A percentile compares a stretch with the other conserved stretches of the same genome.
phyloP scores from a whole-genome alignment of 2,113 vertebrate genomes.

The Anoplopoma fimbria region DNA sequence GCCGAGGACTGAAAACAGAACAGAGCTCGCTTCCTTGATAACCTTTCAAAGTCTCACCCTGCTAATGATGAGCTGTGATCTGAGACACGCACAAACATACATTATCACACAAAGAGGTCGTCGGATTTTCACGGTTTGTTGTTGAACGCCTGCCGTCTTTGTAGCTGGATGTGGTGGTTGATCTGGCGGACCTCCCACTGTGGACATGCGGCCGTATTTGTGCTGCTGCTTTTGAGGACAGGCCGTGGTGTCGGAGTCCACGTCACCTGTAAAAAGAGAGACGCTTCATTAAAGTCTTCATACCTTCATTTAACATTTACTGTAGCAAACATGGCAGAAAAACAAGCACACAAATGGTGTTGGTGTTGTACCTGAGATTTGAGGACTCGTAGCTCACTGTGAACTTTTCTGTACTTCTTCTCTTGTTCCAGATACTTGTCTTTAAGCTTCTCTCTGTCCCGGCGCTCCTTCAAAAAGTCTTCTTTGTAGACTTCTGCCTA shows the following conservation, averaged over 20 bases:
- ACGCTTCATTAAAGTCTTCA: not conserved
- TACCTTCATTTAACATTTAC: not conserved
- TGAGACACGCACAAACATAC: not conserved
- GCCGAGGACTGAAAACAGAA: conserved; percentile 21
- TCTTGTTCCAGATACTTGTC: conserved; percentile 67
- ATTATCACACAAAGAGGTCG: not conserved
- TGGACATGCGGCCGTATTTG: not conserved
- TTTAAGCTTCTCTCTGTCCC: conserved; percentile 72
- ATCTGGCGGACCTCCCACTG: not conserved
- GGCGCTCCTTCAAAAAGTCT: conserved; percentile 75
- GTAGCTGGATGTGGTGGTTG: not conserved
- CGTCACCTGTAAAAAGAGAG: conserved; percentile 37
- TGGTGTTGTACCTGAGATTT: conserved; percentile 62
- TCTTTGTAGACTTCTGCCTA: conserved; percentile 79
- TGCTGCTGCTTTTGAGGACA: conserved; percentile 1
- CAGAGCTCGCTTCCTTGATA: conserved; percentile 72
- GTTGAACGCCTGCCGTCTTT: conserved; percentile 7
- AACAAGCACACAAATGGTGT: accelerated
- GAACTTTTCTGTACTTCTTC: conserved; percentile 66
- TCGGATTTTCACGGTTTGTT: not conserved
- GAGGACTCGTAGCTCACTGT: conserved; percentile 49
- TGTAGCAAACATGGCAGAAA: not conserved
- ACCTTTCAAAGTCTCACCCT: conserved; percentile 2
- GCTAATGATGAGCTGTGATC: not conserved
- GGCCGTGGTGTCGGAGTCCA: not conserved